A percentile compares a stretch with the other conserved stretches of the same genome.
Evolutionary conservation across 2,888 invertebrate genomes (phyloP).

Genomic region (Mycogona germanica): DNA sequence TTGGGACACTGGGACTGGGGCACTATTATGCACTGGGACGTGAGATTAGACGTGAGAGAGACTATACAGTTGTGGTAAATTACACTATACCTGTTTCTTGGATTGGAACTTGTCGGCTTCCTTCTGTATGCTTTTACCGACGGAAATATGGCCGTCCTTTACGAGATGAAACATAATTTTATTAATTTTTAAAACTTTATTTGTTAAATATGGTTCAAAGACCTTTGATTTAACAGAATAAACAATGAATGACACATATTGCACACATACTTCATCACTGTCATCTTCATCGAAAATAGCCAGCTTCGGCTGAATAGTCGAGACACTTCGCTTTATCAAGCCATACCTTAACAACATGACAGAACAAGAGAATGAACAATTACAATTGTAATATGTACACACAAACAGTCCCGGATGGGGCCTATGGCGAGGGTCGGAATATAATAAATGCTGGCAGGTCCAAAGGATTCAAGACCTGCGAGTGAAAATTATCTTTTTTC

Average conservation of each 20-base stretch:
- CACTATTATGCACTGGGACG: no score
- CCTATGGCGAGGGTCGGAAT: no score
- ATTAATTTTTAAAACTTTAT: neutral
- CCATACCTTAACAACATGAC: conserved; percentile 11
- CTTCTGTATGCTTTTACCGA: conserved; percentile 10
- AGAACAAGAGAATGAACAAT: no score
- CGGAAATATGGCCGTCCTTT: conserved; percentile 6
- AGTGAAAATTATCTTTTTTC: no score
- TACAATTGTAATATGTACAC: no score
- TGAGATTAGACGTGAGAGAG: no score
- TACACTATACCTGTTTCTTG: conserved; percentile 6
- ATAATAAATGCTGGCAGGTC: no score
- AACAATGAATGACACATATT: neutral
- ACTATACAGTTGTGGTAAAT: no score
- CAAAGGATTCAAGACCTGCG: no score
- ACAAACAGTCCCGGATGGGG: no score
- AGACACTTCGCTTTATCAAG: neutral
- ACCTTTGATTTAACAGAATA: neutral
- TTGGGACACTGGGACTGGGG: no score
- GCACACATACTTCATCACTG: conserved; percentile 11
- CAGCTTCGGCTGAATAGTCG: conserved; percentile 4
- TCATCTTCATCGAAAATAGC: conserved; percentile 9
- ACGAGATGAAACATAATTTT: neutral
- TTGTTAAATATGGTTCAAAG: neutral
- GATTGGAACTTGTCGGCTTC: conserved; percentile 8